phyloP scores from a whole-genome alignment of 2,113 vertebrate species.

The Menura novaehollandiae region DNA sequence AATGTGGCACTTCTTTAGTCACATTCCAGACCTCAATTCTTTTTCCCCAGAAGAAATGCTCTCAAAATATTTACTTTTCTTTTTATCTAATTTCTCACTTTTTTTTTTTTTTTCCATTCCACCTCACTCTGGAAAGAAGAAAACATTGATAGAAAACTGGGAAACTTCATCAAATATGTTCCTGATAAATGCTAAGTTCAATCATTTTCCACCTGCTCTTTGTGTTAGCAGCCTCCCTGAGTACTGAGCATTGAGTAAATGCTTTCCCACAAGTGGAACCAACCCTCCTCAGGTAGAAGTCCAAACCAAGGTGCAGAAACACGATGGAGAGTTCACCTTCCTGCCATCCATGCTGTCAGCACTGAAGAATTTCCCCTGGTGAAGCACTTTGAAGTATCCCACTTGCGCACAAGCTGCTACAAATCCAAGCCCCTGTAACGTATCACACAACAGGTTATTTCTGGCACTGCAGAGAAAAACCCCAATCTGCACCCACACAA shows the following conservation, averaged over 20 bases:
- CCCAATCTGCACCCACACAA: constrained; percentile 11
- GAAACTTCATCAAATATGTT: neutral
- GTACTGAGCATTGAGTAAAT: neutral
- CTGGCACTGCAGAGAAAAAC: constrained; percentile 26
- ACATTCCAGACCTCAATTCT: neutral
- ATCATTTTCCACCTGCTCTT: neutral
- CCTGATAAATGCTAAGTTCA: neutral
- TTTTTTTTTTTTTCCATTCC: neutral
- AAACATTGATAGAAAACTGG: neutral
- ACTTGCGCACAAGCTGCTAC: constrained; percentile 19
- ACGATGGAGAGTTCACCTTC: neutral
- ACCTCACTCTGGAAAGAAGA: neutral
- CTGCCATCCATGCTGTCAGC: neutral
- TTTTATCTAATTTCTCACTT: neutral
- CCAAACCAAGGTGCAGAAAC: neutral
- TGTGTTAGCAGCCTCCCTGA: neutral
- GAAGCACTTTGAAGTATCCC: neutral
- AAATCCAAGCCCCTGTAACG: neutral
- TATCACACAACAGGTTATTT: constrained; percentile 29
- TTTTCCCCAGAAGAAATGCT: neutral
- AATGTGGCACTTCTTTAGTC: neutral
- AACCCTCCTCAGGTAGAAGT: neutral
- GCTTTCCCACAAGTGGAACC: neutral
- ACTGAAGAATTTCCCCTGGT: neutral
- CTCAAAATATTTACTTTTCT: neutral